Evolutionary conservation across 2,888 invertebrate species (phyloP).

Genomic region (Pecten maximus): DNA sequence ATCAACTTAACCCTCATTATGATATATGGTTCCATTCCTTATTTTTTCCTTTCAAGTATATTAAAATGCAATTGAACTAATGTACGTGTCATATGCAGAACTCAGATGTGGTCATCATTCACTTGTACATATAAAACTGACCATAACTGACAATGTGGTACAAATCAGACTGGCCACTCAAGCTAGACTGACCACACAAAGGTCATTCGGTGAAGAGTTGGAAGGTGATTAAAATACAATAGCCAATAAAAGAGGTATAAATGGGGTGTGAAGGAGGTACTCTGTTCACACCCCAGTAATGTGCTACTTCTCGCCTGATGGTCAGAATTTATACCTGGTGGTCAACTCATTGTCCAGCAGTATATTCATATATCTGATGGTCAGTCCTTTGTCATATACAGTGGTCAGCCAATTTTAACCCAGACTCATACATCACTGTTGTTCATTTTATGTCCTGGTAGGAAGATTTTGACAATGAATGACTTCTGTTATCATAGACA

Average conservation of each 20-base stretch:
- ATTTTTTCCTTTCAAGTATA: no score
- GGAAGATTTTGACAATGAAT: not conserved
- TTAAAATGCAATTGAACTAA: no score
- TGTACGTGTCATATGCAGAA: no score
- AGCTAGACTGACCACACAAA: not conserved
- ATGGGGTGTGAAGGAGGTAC: not conserved
- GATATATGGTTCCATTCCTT: no score
- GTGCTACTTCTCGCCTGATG: not conserved
- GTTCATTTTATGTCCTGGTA: not conserved
- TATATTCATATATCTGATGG: not conserved
- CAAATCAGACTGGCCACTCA: no score
- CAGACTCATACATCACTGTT: not conserved
- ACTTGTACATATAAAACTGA: not conserved
- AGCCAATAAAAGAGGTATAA: not conserved
- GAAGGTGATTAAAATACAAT: not conserved
- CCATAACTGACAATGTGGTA: no score
- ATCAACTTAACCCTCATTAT: no score
- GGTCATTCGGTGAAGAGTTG: not conserved
- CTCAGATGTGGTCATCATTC: no score
- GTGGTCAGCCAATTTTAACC: slow-evolving; percentile 13
- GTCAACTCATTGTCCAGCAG: not conserved
- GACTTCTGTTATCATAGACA: slow-evolving; percentile 4
- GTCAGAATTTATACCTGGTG: not conserved
- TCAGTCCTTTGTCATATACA: not conserved
- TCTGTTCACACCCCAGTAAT: slow-evolving; percentile 16